Evolutionary conservation across 2,797 vertebrate genomes (phyloP), one percentile per base, ranked within the genome.

Genomic region (Cyclura pinguis): DNA sequence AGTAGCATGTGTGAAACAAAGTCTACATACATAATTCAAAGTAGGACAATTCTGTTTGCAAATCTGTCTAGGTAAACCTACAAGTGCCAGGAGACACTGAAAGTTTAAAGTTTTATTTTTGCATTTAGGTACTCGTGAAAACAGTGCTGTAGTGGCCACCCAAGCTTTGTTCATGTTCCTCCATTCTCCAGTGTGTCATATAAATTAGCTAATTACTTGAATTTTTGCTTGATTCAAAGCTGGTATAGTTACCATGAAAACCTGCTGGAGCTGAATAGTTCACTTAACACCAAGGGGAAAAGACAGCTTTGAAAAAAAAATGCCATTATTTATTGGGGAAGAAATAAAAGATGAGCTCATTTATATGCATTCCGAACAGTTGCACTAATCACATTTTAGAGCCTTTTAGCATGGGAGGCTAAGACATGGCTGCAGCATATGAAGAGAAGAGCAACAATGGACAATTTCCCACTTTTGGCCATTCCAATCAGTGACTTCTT

Each of bases 181-280:
- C 88, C 38, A 67, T 22, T 88, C 24, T 89, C 22, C 38, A 84
- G 50, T 80, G 27, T 73, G n/a, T 13, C 91, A 47, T 0, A 73
- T 50, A 24, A 93, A 87, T 32, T 88, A 62, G 9, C 89, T 94
- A 92, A 94, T 81, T 91, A 89, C 81, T 72, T 72, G 52, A 90
- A 76, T 81, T 88, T 91, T 94, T 91, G 27, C 0, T 52, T 10
- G 91, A 2, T 91, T 87, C 50, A 84, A 80, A 93, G 27, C 3
- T n/a, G 12, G 42, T 7, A 84, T 1, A 64, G n/a, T 85, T 90
- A 90, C 7, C 47, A 4, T 38, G 32, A 86, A 91, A 92, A 93
- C 5, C 29, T 88, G 5, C 0, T 86, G 69, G 64, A 92, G 81
- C 5, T 81, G 74, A 90, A 90, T 18, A 87, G 87, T 57, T 82